Evolutionary conservation across 1,140 invertebrate genomes (phyloP), one percentile per base, ranked within the genome.

Genomic region (Apis dorsata): DNA sequence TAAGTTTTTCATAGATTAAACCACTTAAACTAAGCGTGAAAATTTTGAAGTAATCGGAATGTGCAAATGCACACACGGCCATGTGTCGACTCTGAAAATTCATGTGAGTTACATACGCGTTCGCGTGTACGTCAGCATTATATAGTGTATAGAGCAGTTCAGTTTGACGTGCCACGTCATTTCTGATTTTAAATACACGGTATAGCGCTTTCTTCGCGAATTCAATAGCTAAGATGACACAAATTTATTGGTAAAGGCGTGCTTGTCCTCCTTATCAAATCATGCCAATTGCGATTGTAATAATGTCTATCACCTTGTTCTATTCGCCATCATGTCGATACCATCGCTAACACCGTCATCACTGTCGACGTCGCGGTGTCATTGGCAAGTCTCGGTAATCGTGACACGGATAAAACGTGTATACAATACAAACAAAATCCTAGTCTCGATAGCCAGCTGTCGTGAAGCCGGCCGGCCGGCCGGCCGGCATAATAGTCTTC

Each of bases 1-100:
- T 94, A 86, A 93, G 92, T 92, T 13, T 80, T 81, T 85, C 60
- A 60, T 51, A 24, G 3, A 49, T n/a, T 49, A 15, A 53, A 57
- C 5, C 21, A 13, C 13, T 9, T 21, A 15, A 13, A 2, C 13
- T 12, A 24, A 59, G 19, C 57, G 57, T n/a, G 19, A 79, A 53
- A 34, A 13, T 69, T 51, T 63, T 44, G 24, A 24, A 53, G 21
- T 55, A n/a, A 34, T 44, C 4, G 75, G 72, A 60, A 44, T 24
- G 57, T 44, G 28, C 53, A 49, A 75, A 63, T 63, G 51, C 63
- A 60, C 63, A 51, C 24, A 8, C 63, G 78, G 53, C 68, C 71
- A 79, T 79, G 66, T 74, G 59, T 82, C 63, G n/a, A 7, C n/a
- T 60, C 19, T 57, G 55, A 55, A 53, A 65, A 68, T 8, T 28